Base-by-base conservation (phyloP, 2,797 vertebrate genomes). In the Steatocranus sp. region DNA sequence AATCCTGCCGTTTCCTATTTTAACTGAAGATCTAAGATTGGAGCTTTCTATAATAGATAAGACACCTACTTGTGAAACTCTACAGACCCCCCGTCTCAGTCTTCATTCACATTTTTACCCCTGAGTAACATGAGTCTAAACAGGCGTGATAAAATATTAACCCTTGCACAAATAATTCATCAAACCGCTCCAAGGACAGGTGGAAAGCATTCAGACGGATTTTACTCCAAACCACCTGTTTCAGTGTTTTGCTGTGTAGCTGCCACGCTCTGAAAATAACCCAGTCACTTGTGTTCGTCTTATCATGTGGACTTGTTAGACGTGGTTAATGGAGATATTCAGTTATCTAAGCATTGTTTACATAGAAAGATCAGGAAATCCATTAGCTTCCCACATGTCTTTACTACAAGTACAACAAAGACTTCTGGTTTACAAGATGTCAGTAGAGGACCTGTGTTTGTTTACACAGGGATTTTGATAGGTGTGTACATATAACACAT, bases 161-260 rank as follows among this genome's bases (percentile, higher is more conserved):
- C 88, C 78, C 41, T 3, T 14, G 9, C 85, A 86, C 89, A 91
- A 94, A 95, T 95, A 93, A 93, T 94, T 91, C 11, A 95, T 91
- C 79, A 78, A 87, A 85, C 74, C 25, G 36, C 89, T 56, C 41
- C 23, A 34, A 74, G 79, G 53, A 85, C 77, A 43, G 83, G 38
- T 46, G 20, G 46, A 43, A 74, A 43, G 75, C 23, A 38, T 63
- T 34, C 78, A 4, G 88, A 84, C 5, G 25, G 78, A 80, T 91
- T 91, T 91, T 49, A 20, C 9, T 43, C 38, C 34, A 61, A 78
- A 79, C 54, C 7, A 18, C 46, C 48, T 9, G 15, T 78, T 18
- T 66, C 43, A 7, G 50, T 80, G 77, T 86, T 81, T 73, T 34
- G 17, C 51, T 36, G n/a, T 8, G 41, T 73, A 73, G 17, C 68